Percentiles rank a stretch among this genome's conserved stretches.
Evolutionary conservation across 30 jellyfish, hydroid and myxozoan genomes (phyloP).

Genomic region (Turritopsis dohrnii): DNA sequence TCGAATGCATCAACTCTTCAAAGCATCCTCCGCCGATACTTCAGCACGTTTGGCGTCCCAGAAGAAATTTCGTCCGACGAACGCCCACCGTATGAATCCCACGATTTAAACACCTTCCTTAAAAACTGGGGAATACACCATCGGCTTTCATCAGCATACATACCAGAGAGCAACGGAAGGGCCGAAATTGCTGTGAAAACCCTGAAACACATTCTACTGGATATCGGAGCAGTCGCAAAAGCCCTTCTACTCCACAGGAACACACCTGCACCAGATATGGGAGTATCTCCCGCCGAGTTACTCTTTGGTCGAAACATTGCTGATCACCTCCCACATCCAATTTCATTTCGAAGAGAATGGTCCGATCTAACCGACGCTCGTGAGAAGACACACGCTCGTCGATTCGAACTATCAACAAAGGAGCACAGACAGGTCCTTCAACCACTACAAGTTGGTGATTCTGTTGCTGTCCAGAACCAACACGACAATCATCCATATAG

Average conservation of each 20-base stretch:
- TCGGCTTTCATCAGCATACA: background rate
- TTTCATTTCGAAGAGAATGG: background rate
- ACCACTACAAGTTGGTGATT: too few species aligned
- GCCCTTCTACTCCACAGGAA: background rate
- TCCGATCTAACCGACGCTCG: background rate
- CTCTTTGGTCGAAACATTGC: background rate
- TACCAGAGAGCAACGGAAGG: background rate
- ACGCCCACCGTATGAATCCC: constrained; percentile 15
- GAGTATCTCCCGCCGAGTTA: background rate
- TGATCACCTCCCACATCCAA: background rate
- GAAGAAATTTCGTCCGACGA: constrained; percentile 22
- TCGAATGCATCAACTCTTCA: constrained; percentile 8
- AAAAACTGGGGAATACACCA: constrained; percentile 16
- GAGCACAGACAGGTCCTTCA: too few species aligned
- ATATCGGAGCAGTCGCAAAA: background rate
- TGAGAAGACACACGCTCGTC: too few species aligned
- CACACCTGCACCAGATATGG: background rate
- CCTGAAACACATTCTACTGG: background rate
- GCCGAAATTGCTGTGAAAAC: background rate
- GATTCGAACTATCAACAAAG: too few species aligned
- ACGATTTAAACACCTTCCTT: background rate
- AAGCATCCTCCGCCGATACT: constrained; percentile 15
- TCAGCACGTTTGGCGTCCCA: constrained; percentile 23
- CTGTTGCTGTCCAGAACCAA: too few species aligned
- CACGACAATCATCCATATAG: too few species aligned